phyloP scores from a whole-genome alignment of 2,797 vertebrate species.

The Lycodopsis pacificus region DNA sequence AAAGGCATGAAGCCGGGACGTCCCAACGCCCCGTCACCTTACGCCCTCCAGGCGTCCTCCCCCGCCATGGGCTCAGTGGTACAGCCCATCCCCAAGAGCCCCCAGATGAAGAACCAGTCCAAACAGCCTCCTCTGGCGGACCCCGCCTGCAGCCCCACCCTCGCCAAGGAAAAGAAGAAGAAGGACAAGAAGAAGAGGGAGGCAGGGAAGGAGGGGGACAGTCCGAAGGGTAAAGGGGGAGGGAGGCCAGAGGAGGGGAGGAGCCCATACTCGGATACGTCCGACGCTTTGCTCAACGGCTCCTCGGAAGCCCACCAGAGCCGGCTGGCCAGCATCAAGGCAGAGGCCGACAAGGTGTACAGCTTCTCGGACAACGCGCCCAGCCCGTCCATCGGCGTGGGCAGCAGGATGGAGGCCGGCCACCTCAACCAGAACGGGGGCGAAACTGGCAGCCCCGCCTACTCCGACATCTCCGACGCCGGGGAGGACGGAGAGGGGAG shows the following conservation, averaged over 20 bases:
- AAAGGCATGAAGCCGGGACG: slow-evolving; percentile 90
- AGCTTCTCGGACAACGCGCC: slow-evolving; percentile 96
- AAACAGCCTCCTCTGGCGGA: slow-evolving; percentile 90
- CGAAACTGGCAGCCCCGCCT: slow-evolving; percentile 94
- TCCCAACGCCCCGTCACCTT: slow-evolving; percentile 84
- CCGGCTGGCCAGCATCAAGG: slow-evolving; percentile 96
- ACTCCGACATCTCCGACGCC: slow-evolving; percentile 96
- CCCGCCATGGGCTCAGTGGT: slow-evolving; percentile 88
- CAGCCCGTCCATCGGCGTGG: slow-evolving; percentile 91
- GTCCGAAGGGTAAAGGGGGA: slow-evolving; percentile 87
- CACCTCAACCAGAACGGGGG: slow-evolving; percentile 91
- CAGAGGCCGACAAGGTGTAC: slow-evolving; percentile 96
- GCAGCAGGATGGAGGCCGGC: slow-evolving; percentile 84
- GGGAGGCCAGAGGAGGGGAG: slow-evolving; percentile 89
- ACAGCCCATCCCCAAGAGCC: slow-evolving; percentile 92
- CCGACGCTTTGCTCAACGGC: slow-evolving; percentile 90
- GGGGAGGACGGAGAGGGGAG: slow-evolving; percentile 95
- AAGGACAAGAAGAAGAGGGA: slow-evolving; percentile 97
- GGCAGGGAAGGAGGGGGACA: slow-evolving; percentile 89
- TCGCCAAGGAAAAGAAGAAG: slow-evolving; percentile 97
- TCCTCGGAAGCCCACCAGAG: slow-evolving; percentile 92
- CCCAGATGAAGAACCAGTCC: slow-evolving; percentile 93
- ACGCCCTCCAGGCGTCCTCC: slow-evolving; percentile 84
- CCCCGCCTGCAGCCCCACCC: slow-evolving; percentile 87
- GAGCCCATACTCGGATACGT: slow-evolving; percentile 91